These are phyloP conservation scores for Erpetoichthys calabaricus DNA, from an alignment of 2,797 vertebrate genomes.

Conservation along the genomic window DNA sequence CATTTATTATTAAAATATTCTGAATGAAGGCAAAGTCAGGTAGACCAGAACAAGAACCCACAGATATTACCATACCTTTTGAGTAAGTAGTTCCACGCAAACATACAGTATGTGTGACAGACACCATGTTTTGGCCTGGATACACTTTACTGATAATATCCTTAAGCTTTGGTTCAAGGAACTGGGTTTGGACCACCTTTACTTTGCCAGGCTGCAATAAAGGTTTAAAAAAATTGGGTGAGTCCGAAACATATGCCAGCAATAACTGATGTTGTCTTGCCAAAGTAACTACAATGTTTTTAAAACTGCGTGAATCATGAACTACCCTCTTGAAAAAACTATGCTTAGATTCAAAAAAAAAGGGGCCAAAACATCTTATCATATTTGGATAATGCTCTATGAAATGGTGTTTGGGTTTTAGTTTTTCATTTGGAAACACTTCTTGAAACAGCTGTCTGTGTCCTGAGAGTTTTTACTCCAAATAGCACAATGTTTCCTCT, in stretches of 20 bases:
- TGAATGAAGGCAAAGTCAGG: slow-evolving; percentile 17
- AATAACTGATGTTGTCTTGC: slow-evolving; percentile 16
- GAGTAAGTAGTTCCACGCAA: slow-evolving; percentile 14
- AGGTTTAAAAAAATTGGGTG: slow-evolving; percentile 14
- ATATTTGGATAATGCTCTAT: slow-evolving; percentile 16
- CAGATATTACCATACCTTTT: slow-evolving; percentile 16
- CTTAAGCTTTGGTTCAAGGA: too few relatives aligned
- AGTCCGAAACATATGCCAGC: slow-evolving; percentile 15
- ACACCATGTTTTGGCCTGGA: slow-evolving; percentile 8
- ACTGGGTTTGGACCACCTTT: too few relatives aligned
- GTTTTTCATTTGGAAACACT: slow-evolving; percentile 10
- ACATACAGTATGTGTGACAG: slow-evolving; percentile 3
- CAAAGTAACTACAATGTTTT: slow-evolving; percentile 10
- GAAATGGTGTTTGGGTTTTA: slow-evolving; percentile 16
- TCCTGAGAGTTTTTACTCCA: slow-evolving; percentile 11
- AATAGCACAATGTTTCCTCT: slow-evolving; percentile 16
- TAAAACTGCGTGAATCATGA: background rate
- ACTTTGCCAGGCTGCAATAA: background rate
- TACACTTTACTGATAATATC: slow-evolving; percentile 9
- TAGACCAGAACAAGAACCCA: slow-evolving; percentile 10
- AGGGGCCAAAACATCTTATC: slow-evolving; percentile 15
- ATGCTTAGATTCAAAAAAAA: too few relatives aligned
- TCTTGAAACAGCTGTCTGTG: slow-evolving; percentile 10
- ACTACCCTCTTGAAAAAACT: slow-evolving; percentile 13
- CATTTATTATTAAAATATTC: slow-evolving; percentile 10